These are phyloP conservation scores for Acipenser ruthenus DNA, from an alignment of 2,797 vertebrate genomes.

Conservation along the genomic window DNA sequence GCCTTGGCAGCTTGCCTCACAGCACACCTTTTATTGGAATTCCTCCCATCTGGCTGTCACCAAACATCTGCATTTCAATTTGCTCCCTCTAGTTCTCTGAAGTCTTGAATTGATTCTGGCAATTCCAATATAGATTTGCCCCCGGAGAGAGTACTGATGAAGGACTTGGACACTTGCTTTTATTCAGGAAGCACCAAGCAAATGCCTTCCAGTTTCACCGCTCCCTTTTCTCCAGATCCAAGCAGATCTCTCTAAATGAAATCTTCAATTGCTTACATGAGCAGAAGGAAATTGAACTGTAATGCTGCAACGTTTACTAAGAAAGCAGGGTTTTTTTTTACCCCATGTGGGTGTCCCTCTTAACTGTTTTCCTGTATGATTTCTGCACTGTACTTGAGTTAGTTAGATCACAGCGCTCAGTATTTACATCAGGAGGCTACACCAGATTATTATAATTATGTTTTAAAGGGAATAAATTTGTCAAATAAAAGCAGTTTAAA, in stretches of 20 bases:
- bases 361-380: neutral
- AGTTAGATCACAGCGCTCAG: conserved; percentile 12
- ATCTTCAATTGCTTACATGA: neutral
- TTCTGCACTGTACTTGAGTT: neutral
- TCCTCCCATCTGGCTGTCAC: conserved; percentile 5
- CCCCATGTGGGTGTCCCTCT: neutral
- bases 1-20: conserved; percentile 1
- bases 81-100: neutral
- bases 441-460: neutral
- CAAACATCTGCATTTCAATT: conserved; percentile 7
- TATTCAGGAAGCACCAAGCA: neutral
- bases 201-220: neutral
- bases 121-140: neutral
- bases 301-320: neutral
- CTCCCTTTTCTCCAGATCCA: neutral
- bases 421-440: conserved; percentile 10
- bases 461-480: conserved; percentile 6
- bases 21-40: neutral
- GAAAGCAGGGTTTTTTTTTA: neutral
- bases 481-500: neutral
- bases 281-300: neutral
- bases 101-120: neutral
- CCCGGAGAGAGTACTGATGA: neutral
- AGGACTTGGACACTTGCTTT: neutral
- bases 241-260: neutral